Base-by-base conservation (phyloP, 1,140 invertebrate genomes). In the Propsilocerus akamusi region DNA sequence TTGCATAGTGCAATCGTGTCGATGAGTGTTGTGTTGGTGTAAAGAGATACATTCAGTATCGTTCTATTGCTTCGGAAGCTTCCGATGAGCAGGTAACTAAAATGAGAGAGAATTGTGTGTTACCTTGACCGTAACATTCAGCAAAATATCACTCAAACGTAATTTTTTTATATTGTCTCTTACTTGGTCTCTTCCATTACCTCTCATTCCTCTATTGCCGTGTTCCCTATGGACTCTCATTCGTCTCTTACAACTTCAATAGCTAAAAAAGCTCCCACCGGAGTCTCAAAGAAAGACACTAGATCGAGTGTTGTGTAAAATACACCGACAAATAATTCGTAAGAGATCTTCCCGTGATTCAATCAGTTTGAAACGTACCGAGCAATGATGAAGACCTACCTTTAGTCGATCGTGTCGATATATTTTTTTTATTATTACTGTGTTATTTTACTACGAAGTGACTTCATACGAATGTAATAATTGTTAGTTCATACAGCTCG, bases 381-480 rank as follows among this genome's bases (percentile, higher is more conserved):
- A 41, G 34, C 34, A 41, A 41, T 41, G 34, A 41, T 41, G 34
- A 41, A 41, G 34, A 41, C 34, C 12, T 41, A 41, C 34, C 34
- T 41, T 41, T 41, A 41, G 14, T 41, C 12, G n/a, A n/a, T n/a
- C n/a, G n/a, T n/a, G n/a, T n/a, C n/a, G n/a, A n/a, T n/a, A n/a
- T n/a, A n/a, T n/a, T n/a, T n/a, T n/a, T n/a, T n/a, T n/a, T n/a
- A n/a, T n/a, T n/a, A n/a, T n/a, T n/a, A n/a, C n/a, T n/a, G n/a
- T n/a, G n/a, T n/a, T n/a, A n/a, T n/a, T n/a, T n/a, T n/a, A n/a
- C n/a, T n/a, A n/a, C n/a, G n/a, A n/a, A n/a, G n/a, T n/a, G n/a
- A n/a, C n/a, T n/a, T n/a, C n/a, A n/a, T n/a, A n/a, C n/a, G n/a
- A n/a, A n/a, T n/a, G n/a, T n/a, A n/a, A n/a, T n/a, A n/a, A n/a